Conservation (phyloP, 2,113 vertebrate genomes). For the Rhombomys opimus region DNA sequence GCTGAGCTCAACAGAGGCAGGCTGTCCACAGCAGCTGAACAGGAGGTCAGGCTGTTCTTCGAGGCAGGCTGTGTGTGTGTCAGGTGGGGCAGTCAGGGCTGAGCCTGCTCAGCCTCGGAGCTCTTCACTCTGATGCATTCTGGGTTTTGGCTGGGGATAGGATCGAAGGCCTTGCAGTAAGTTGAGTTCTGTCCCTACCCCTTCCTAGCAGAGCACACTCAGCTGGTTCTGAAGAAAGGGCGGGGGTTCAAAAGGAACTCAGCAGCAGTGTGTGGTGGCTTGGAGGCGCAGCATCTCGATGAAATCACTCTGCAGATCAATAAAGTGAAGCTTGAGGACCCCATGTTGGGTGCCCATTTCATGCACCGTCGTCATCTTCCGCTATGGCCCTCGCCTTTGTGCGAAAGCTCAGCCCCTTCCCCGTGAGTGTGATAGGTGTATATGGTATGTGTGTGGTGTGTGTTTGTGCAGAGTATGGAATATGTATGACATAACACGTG, state of each 20-base stretch:
- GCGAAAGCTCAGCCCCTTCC: neutral
- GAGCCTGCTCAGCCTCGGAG: neutral
- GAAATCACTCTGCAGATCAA: neutral
- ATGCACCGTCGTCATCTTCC: neutral
- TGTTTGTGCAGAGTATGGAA: neutral
- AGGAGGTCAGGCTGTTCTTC: neutral
- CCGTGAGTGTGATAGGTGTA: neutral
- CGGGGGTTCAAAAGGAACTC: neutral
- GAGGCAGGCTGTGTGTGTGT: neutral
- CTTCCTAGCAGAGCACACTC: neutral
- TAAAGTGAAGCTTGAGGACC: neutral
- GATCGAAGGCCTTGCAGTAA: neutral
- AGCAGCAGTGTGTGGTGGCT: neutral
- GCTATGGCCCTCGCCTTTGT: neutral
- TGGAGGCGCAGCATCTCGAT: neutral
- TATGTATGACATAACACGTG: neutral
- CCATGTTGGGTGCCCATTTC: neutral
- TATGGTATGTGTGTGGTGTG: neutral
- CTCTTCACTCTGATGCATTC: neutral
- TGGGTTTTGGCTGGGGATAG: neutral
- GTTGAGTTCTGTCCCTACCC: too few relatives aligned
- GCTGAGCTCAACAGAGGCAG: neutral
- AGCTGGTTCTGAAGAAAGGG: neutral
- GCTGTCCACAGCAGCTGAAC: fast-evolving
- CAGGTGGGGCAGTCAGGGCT: neutral